Base-by-base conservation (phyloP, 1,140 invertebrate species). In the Drosophila arawakana region DNA sequence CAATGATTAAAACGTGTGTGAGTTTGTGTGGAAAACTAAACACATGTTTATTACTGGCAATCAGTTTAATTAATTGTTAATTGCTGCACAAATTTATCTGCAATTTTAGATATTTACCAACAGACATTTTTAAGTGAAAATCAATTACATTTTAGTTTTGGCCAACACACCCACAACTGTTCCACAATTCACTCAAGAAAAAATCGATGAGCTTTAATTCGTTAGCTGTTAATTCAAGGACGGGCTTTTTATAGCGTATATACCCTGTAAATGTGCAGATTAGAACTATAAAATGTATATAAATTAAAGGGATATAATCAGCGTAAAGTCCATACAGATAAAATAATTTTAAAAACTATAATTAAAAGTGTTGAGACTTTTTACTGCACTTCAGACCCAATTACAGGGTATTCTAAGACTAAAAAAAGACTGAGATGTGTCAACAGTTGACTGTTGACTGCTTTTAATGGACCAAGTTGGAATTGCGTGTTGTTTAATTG, bases 401-500 rank as follows among this genome's bases (percentile, higher is more conserved):
- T 11, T 52, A 35, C 21, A 52, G 50, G 50, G 50, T 52, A 52
- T 52, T n/a, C 1, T 30, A 11, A 8, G 34, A 30, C n/a, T n/a
- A 35, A 52, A 35, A 8, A 9, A 34, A 34, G 11, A 1, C 9
- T 10, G 25, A 52, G 50, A 52, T 52, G 50, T 52, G 50, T 35
- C 50, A 52, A 52, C 50, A 52, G 25, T 35, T 52, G 50, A 52
- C 50, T 52, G 50, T 52, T 52, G 50, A 52, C 50, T 52, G 7
- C n/a, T 52, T 52, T 30, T 52, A 52, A 52, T 52, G 50, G 50
- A 52, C 50, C 46, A 61, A 61, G 44, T 13, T 8, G 13, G 11
- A 44, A 15, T 37, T 52, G 60, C 60, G 47, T 63, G 60, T 52
- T 63, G 35, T 63, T 63, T 49, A 63, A 37, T 63, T 52, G 47